phyloP scores from a whole-genome alignment of 2,888 invertebrate genomes.

The Stenichneumon culpator region DNA sequence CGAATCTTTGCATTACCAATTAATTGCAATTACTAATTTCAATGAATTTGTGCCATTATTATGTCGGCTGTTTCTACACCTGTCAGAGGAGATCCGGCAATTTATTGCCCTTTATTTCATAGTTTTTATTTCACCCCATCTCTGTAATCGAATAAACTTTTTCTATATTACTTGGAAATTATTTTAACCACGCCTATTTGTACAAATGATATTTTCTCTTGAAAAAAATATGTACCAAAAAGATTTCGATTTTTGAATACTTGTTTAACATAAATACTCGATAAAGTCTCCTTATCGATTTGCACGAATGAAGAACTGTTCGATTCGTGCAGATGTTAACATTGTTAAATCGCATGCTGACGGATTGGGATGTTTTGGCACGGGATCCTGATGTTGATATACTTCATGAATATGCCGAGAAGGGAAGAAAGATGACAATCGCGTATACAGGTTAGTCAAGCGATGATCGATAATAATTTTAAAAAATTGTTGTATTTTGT shows the following conservation, averaged over 20 bases:
- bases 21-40: not conserved
- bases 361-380: constrained; percentile 48
- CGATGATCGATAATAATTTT: not conserved
- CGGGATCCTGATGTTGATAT: constrained; percentile 22
- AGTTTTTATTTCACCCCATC: too few species aligned
- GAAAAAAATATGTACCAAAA: too few species aligned
- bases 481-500: not conserved
- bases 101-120: too few species aligned
- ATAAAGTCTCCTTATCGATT: too few species aligned
- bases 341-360: constrained; percentile 22
- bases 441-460: constrained; percentile 37
- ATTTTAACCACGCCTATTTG: too few species aligned
- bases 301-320: too few species aligned
- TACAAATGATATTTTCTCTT: too few species aligned
- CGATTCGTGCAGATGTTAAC: constrained; percentile 3
- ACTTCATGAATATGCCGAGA: constrained; percentile 44
- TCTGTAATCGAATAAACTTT: too few species aligned
- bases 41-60: too few species aligned
- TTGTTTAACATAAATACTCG: not conserved
- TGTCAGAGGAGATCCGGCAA: too few species aligned
- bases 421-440: constrained; percentile 36
- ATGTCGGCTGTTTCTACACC: too few species aligned
- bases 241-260: not conserved
- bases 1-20: constrained; percentile 30
- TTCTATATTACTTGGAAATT: too few species aligned